These are phyloP conservation scores for Tinamus major DNA, from an alignment of 2,797 vertebrate species.

Conservation along the genomic window DNA sequence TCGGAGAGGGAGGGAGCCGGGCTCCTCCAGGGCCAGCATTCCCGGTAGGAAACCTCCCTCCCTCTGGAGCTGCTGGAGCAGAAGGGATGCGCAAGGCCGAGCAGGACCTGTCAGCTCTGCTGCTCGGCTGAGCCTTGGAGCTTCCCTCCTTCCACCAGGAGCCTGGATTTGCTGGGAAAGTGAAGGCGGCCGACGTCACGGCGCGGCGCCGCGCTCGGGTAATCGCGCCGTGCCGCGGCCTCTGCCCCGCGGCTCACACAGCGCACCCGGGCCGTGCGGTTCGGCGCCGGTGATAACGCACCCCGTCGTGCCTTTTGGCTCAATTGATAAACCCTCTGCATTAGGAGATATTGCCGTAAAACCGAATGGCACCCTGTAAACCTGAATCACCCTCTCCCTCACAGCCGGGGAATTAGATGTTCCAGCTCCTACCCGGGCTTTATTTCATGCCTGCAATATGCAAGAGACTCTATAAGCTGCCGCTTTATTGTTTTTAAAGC, in stretches of 20 bases:
- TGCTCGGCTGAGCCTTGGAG: neutral
- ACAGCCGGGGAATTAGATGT: constrained; percentile 62
- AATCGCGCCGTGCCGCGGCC: too few relatives aligned
- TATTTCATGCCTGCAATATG: constrained; percentile 67
- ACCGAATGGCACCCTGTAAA: constrained; percentile 75
- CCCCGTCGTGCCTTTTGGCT: constrained; percentile 70
- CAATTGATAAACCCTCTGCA: constrained; percentile 72
- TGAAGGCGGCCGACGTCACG: too few relatives aligned
- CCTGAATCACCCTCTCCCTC: constrained; percentile 63
- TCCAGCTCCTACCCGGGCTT: constrained; percentile 51
- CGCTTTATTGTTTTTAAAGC: constrained; percentile 70
- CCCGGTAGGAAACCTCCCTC: neutral
- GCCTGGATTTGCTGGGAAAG: fast-evolving
- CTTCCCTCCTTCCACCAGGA: fast-evolving
- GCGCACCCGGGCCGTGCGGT: too few relatives aligned
- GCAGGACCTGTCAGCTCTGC: neutral
- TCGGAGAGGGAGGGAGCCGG: neutral
- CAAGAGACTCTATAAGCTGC: constrained; percentile 60
- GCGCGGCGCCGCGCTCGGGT: too few relatives aligned
- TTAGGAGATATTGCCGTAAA: constrained; percentile 74
- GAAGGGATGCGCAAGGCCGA: neutral
- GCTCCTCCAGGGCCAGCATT: neutral
- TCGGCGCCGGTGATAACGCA: constrained; percentile 67
- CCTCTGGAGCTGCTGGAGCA: neutral
- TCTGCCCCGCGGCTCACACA: too few relatives aligned